Evolutionary conservation across 37 sponge, comb jelly and placozoan species (phyloP).

Genomic region (Hormiphora californensis): DNA sequence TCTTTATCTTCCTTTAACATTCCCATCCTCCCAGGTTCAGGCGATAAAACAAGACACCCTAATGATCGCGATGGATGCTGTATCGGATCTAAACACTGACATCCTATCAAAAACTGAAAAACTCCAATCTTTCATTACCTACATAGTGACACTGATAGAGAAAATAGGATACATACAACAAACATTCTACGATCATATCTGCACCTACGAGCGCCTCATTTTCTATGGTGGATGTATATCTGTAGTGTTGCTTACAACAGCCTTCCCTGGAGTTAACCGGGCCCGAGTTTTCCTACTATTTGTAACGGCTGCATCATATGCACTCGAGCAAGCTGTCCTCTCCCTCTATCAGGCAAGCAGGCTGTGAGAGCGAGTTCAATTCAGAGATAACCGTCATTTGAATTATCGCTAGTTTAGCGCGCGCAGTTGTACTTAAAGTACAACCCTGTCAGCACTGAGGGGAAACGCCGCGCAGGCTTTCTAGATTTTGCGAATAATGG

Average conservation of each 20-base stretch:
- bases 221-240: background rate
- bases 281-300: background rate
- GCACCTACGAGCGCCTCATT: background rate
- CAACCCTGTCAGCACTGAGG: no score
- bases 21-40: background rate
- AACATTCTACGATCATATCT: background rate
- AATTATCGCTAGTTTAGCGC: no score
- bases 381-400: no score
- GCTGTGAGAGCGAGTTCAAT: background rate
- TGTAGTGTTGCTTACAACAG: background rate
- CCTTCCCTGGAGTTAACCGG: background rate
- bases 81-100: constrained; percentile 17
- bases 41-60: background rate
- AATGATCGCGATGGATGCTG: constrained; percentile 5
- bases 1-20: background rate
- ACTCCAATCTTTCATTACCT: background rate
- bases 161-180: constrained; percentile 42
- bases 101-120: constrained; percentile 19
- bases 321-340: background rate
- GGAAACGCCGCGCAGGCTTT: no score
- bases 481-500: no score
- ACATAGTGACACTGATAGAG: background rate
- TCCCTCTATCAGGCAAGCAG: background rate
- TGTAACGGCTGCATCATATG: background rate
- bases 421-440: no score